Evolutionary conservation across 92 coral and sea anemone genomes (phyloP).

Genomic region (Zoanthus sansibaricus): DNA sequence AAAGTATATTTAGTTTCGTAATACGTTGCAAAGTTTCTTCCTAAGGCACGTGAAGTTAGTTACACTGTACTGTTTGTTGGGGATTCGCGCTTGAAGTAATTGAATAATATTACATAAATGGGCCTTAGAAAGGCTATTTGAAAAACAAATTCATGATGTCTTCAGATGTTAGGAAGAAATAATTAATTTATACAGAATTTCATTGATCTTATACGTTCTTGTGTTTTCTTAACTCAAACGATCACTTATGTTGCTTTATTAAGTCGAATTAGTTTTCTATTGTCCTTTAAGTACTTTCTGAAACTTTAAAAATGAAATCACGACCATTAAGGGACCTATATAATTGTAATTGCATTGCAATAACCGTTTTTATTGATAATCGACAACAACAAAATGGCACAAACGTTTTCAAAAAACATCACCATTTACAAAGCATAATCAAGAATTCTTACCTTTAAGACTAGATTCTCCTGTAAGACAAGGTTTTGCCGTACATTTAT

Average conservation of each 20-base stretch:
- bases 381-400: background rate
- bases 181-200: too few relatives aligned
- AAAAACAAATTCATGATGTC: too few relatives aligned
- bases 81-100: too few relatives aligned
- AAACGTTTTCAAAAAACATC: background rate
- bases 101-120: too few relatives aligned
- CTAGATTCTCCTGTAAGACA: background rate
- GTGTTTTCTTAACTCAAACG: background rate
- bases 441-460: background rate
- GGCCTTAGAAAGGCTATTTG: too few relatives aligned
- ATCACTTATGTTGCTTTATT: background rate
- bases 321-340: background rate
- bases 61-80: too few relatives aligned
- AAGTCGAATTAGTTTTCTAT: background rate
- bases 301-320: background rate
- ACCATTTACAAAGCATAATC: background rate
- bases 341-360: constrained; percentile 1
- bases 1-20: too few relatives aligned
- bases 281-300: background rate
- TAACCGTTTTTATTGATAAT: background rate
- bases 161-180: too few relatives aligned
- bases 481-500: background rate
- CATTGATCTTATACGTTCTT: background rate
- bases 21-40: too few relatives aligned
- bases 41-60: too few relatives aligned